A percentile compares a stretch with the other conserved stretches of the same genome.
Conservation (phyloP, 2,797 vertebrate genomes). For the Smutsia temminckii region DNA sequence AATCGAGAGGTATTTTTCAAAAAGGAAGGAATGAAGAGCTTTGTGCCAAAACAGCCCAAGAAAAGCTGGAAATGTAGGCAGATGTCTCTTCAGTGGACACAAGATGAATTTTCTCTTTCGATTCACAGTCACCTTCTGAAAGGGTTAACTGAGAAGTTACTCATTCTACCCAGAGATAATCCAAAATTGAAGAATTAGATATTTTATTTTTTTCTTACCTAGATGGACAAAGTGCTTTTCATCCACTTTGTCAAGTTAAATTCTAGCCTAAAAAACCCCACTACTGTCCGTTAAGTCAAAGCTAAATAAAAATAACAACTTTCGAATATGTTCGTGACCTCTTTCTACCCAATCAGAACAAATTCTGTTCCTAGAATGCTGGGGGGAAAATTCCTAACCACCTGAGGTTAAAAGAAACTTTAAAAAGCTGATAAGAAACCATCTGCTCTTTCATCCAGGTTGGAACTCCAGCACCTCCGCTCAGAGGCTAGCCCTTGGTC, state of each 20-base stretch:
- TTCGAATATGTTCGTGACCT: conserved; percentile 26
- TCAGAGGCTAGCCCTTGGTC: not conserved
- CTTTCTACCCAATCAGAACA: conserved; percentile 23
- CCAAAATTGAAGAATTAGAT: not conserved
- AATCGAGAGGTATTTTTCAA: conserved; percentile 19
- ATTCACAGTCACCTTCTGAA: not conserved
- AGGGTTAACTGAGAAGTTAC: conserved; percentile 8
- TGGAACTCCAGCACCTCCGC: not conserved
- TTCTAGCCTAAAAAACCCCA: not conserved
- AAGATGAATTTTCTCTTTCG: conserved; percentile 26
- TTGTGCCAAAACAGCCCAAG: not conserved
- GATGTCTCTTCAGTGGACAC: not conserved
- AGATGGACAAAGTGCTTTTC: not conserved
- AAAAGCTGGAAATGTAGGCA: not conserved
- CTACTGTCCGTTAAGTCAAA: conserved; percentile 12
- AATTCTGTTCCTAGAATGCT: conserved; percentile 27
- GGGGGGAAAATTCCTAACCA: not conserved
- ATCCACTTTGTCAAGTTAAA: conserved; percentile 34
- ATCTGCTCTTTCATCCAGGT: not conserved
- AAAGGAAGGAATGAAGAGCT: conserved; percentile 24
- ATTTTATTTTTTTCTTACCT: not conserved
- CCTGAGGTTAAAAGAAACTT: conserved; percentile 31
- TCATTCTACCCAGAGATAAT: conserved; percentile 21
- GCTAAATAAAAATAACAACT: conserved; percentile 44
- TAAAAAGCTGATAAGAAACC: not conserved